A percentile compares a stretch with the other conserved stretches of the same genome.
Conservation (phyloP, 2,797 vertebrate genomes). For the Rhodeus uyekii region DNA sequence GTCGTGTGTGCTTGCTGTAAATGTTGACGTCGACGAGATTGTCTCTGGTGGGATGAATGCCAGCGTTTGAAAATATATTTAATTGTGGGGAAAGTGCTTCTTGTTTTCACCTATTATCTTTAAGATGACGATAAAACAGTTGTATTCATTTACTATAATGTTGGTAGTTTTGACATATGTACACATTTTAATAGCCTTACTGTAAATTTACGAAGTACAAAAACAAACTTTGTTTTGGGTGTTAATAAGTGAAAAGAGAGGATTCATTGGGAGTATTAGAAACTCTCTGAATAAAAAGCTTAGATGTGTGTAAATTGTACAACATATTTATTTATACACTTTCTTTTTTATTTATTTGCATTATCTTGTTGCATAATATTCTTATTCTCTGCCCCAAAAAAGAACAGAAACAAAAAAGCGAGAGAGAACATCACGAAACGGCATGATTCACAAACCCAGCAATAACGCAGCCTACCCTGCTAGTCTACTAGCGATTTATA, state of each 20-base stretch:
- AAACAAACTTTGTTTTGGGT: neutral
- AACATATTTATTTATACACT: neutral
- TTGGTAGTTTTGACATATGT: neutral
- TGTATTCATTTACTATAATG: neutral
- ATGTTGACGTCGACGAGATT: neutral
- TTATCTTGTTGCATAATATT: neutral
- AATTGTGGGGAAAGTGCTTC: neutral
- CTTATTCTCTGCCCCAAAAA: neutral
- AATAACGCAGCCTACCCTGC: neutral
- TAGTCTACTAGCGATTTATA: neutral
- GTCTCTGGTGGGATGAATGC: neutral
- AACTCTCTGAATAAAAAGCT: neutral
- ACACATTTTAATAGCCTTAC: neutral
- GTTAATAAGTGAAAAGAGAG: neutral
- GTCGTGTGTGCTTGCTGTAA: neutral
- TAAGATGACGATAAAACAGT: neutral
- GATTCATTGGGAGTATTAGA: neutral
- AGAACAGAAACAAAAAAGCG: too few species aligned
- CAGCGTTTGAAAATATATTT: neutral
- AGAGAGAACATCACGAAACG: too few species aligned
- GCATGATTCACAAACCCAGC: slow-evolving; percentile 27
- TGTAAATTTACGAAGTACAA: neutral
- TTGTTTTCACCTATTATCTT: neutral
- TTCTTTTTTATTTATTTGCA: neutral
- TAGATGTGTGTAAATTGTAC: neutral